These are phyloP conservation scores for Himalopsyche anomala DNA, from an alignment of 2,888 invertebrate species.

Conservation along the genomic window DNA sequence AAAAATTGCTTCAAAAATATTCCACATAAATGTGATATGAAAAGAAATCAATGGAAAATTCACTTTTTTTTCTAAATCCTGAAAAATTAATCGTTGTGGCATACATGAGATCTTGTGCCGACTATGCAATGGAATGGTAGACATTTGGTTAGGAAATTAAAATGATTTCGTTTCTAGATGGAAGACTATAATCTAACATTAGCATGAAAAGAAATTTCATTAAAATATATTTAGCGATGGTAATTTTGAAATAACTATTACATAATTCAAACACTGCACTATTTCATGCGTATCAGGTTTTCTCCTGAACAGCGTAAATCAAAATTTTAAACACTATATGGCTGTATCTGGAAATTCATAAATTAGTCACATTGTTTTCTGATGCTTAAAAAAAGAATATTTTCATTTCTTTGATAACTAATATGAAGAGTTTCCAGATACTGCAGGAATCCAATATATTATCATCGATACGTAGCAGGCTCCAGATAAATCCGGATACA, in stretches of 20 bases:
- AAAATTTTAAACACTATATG: background rate
- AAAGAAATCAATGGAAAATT: background rate
- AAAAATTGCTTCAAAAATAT: background rate
- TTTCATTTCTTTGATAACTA: background rate
- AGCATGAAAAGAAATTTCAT: background rate
- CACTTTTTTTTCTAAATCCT: background rate
- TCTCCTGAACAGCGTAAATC: too few relatives aligned
- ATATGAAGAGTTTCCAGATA: background rate
- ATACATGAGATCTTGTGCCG: slow-evolving; percentile 53
- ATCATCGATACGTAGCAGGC: background rate
- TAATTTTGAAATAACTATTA: background rate
- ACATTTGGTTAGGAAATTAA: background rate
- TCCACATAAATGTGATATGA: background rate
- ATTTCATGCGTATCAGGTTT: background rate
- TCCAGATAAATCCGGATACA: too few relatives aligned
- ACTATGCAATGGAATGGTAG: slow-evolving; percentile 49
- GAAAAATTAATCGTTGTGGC: slow-evolving; percentile 37
- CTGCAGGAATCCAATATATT: background rate
- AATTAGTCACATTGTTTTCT: background rate
- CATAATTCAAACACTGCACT: background rate
- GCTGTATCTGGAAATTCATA: background rate
- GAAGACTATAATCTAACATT: background rate
- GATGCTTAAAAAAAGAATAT: background rate
- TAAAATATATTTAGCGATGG: background rate
- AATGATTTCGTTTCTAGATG: background rate